These are phyloP conservation scores for Oreochromis tanganicae DNA, from an alignment of 2,113 vertebrate species.

Conservation along the genomic window DNA sequence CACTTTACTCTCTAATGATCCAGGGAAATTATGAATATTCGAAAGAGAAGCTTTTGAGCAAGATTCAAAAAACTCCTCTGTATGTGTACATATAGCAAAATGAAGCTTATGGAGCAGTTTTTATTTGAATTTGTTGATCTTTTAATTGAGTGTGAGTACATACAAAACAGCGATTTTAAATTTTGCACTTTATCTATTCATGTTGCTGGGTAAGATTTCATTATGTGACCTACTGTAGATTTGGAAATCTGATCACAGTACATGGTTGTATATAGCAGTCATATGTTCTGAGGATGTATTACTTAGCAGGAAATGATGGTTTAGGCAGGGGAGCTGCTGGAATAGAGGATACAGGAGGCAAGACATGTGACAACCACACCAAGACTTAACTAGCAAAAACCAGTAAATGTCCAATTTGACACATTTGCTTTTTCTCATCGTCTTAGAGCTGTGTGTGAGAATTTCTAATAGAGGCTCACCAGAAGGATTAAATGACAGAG, in stretches of 20 bases:
- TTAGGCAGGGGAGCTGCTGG: background rate
- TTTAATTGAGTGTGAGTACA: background rate
- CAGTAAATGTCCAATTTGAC: background rate
- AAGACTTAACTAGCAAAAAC: background rate
- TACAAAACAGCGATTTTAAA: background rate
- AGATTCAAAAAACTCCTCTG: background rate
- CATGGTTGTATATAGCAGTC: background rate
- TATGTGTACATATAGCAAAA: background rate
- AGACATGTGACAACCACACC: background rate
- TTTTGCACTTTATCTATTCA: background rate
- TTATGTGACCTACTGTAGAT: background rate
- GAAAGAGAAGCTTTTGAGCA: background rate
- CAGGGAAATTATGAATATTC: background rate
- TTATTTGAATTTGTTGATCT: background rate
- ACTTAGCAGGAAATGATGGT: background rate
- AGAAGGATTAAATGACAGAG: background rate
- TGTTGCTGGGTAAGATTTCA: background rate
- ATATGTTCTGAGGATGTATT: background rate
- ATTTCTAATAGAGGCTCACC: too few relatives aligned
- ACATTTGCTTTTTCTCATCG: too few relatives aligned
- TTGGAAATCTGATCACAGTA: background rate
- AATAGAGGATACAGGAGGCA: background rate
- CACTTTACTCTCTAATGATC: slow-evolving; percentile 23
- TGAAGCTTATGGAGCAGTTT: background rate
- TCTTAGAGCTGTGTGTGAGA: too few relatives aligned